A percentile compares a stretch with the other conserved stretches of the same genome.
Evolutionary conservation across 2,113 vertebrate species (phyloP).

Genomic region (Mastomys coucha): DNA sequence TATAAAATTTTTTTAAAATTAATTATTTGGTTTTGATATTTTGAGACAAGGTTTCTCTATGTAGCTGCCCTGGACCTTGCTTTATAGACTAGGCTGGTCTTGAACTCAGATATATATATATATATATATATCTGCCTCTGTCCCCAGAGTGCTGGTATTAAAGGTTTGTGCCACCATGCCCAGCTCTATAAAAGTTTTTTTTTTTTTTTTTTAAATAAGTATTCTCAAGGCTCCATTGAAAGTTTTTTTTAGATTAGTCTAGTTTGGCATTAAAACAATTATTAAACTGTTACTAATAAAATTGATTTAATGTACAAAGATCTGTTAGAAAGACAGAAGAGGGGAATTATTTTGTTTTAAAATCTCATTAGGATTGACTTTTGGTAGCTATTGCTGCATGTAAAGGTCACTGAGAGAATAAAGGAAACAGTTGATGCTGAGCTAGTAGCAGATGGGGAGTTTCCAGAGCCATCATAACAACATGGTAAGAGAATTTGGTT

Average conservation of each 20-base stretch:
- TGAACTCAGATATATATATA: neutral
- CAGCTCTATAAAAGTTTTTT: neutral
- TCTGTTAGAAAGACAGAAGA: conserved; percentile 10
- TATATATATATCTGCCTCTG: neutral
- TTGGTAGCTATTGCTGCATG: neutral
- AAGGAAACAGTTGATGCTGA: neutral
- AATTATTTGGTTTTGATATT: neutral
- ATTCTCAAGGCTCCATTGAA: conserved; percentile 30
- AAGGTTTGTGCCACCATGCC: neutral
- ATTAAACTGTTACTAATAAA: conserved; percentile 30
- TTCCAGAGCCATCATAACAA: neutral
- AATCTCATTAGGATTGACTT: neutral
- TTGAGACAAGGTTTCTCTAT: neutral
- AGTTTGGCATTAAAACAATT: neutral
- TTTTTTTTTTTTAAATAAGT: neutral
- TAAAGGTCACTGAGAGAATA: neutral
- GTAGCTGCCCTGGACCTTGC: neutral
- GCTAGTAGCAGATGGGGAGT: neutral
- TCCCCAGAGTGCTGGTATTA: neutral
- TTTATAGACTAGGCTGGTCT: neutral
- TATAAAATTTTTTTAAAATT: neutral
- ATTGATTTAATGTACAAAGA: neutral
- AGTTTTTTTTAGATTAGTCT: conserved; percentile 19
- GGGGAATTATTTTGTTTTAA: conserved; percentile 4
- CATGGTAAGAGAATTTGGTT: neutral